Conservation (phyloP, 2,888 invertebrate species). For the Oligia fasciuncula region DNA sequence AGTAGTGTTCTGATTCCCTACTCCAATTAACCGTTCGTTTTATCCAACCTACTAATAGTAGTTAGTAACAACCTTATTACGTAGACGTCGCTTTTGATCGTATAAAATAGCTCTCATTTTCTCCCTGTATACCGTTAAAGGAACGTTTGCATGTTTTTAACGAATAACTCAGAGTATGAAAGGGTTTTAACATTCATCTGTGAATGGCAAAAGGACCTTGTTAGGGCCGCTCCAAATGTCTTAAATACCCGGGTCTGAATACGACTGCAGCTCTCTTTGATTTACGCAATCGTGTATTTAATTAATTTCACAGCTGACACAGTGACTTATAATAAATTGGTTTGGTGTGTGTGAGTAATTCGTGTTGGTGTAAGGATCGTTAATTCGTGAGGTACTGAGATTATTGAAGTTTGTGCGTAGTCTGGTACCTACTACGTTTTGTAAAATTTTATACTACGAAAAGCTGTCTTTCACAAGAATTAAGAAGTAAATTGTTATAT, state of each 20-base stretch:
- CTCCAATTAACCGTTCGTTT: conserved; percentile 71
- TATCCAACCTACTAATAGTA: conserved; percentile 63
- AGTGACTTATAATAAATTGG: conserved; percentile 63
- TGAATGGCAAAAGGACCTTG: conserved; percentile 83
- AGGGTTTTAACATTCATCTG: conserved; percentile 79
- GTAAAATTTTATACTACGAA: not conserved
- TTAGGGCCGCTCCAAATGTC: conserved; percentile 83
- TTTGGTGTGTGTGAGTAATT: conserved; percentile 21
- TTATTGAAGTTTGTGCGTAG: not conserved
- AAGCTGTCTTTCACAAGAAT: not conserved
- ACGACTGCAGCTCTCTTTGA: conserved; percentile 67
- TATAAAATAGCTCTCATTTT: conserved; percentile 80
- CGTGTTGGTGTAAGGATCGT: conserved; percentile 1
- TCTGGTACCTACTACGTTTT: not conserved
- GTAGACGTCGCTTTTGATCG: conserved; percentile 75
- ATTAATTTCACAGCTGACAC: conserved; percentile 73
- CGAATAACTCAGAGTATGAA: conserved; percentile 82
- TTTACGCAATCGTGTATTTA: conserved; percentile 72
- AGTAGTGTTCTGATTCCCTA: conserved; percentile 53
- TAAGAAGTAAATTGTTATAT: too few species aligned
- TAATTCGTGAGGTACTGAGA: not conserved
- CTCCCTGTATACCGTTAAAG: conserved; percentile 71
- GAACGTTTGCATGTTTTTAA: conserved; percentile 81
- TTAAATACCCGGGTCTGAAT: conserved; percentile 81
- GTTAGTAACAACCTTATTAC: conserved; percentile 76